Evolutionary conservation across 2,797 vertebrate genomes (phyloP).

Genomic region (Notolabrus celidotus): DNA sequence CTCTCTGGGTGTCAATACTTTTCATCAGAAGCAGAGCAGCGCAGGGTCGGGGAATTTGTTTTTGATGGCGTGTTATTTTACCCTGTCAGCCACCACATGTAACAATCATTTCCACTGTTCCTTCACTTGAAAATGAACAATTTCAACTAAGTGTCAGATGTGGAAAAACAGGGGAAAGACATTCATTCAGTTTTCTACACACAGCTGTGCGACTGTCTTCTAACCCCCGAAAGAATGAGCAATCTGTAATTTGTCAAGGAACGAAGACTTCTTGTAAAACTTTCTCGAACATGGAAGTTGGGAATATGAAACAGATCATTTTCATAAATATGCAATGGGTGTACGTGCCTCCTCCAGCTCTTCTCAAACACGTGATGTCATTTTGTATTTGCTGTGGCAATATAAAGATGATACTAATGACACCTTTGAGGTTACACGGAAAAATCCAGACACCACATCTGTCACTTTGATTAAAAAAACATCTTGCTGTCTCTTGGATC

Average conservation of each 20-base stretch:
- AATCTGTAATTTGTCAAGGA: constrained; percentile 74
- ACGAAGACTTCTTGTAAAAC: constrained; percentile 70
- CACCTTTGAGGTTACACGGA: constrained; percentile 26
- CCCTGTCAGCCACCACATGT: constrained; percentile 15
- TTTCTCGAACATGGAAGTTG: constrained; percentile 69
- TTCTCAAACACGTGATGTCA: constrained; percentile 44
- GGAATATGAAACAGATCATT: constrained; percentile 70
- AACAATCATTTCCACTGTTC: constrained; percentile 6
- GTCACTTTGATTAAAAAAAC: not conserved
- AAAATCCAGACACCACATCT: not conserved
- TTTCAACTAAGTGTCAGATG: constrained; percentile 50
- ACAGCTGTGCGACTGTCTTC: constrained; percentile 40
- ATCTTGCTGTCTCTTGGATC: constrained; percentile 1
- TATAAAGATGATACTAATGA: constrained; percentile 9
- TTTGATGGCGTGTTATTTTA: constrained; percentile 12
- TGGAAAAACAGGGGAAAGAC: constrained; percentile 40
- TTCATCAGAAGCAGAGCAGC: constrained; percentile 5
- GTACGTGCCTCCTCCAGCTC: constrained; percentile 37
- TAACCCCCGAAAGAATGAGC: constrained; percentile 55
- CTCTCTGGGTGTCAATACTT: constrained; percentile 12
- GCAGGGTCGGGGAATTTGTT: not conserved
- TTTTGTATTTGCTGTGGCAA: constrained; percentile 48
- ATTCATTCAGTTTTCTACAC: constrained; percentile 20
- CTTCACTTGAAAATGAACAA: constrained; percentile 19
- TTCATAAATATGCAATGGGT: constrained; percentile 77